These are phyloP conservation scores for Sarcoramphus papa DNA, from an alignment of 2,797 vertebrate species.

Conservation along the genomic window DNA sequence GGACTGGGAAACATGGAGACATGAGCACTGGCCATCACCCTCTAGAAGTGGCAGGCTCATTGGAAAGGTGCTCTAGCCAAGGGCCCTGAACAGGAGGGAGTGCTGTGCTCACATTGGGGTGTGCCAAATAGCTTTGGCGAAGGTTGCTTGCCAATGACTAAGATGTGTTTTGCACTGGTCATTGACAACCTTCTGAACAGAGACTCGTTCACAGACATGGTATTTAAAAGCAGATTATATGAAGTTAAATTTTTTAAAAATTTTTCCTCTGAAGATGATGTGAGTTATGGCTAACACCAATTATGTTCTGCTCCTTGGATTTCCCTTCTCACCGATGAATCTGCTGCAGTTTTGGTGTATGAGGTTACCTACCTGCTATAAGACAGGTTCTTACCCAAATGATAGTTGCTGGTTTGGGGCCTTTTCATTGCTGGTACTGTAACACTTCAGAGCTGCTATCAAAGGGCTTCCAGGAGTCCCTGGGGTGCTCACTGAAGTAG, in stretches of 20 bases:
- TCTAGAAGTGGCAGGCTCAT: not conserved
- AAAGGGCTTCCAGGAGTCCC: not conserved
- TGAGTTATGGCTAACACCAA: not conserved
- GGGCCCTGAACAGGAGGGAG: not conserved
- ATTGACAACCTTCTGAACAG: not conserved
- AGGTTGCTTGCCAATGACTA: not conserved
- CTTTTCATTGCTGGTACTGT: not conserved
- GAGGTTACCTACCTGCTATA: not conserved
- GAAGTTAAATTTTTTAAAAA: not conserved
- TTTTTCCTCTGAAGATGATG: not conserved
- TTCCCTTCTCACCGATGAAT: not conserved
- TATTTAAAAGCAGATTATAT: not conserved
- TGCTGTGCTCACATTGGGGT: not conserved
- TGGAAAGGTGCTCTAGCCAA: not conserved
- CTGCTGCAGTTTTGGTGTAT: not conserved
- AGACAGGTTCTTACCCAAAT: not conserved
- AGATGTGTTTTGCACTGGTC: not conserved
- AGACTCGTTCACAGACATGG: not conserved
- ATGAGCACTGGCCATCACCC: not conserved
- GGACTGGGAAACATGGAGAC: not conserved
- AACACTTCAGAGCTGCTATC: not conserved
- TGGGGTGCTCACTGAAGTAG: not conserved
- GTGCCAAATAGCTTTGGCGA: not conserved
- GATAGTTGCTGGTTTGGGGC: not conserved
- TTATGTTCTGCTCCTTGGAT: not conserved